Percentiles rank a stretch among this genome's conserved stretches.
Conservation (phyloP, 2,888 invertebrate species). For the Lymantria dispar region DNA sequence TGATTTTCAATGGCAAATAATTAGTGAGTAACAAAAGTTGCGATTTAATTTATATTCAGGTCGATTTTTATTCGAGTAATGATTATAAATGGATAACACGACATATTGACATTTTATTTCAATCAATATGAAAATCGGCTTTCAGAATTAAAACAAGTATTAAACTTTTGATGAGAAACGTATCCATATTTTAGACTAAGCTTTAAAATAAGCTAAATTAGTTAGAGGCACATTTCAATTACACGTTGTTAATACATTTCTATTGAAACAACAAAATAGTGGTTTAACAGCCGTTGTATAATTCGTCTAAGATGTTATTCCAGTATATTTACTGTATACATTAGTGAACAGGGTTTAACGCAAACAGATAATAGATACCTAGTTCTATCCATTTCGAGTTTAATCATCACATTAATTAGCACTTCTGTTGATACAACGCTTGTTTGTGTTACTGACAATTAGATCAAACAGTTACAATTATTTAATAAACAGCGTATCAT, state of each 20-base stretch:
- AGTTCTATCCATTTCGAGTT: constrained; percentile 68
- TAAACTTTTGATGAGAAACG: no score
- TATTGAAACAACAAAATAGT: not conserved
- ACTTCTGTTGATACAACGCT: constrained; percentile 63
- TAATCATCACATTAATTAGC: constrained; percentile 77
- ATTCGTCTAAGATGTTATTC: constrained; percentile 31
- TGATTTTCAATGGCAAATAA: no score
- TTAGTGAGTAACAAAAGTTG: no score
- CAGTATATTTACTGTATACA: constrained; percentile 39
- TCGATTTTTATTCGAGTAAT: no score
- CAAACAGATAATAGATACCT: constrained; percentile 65
- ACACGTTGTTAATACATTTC: constrained; percentile 8
- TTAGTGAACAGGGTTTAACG: constrained; percentile 39
- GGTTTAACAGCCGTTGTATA: constrained; percentile 4
- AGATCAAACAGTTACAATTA: constrained; percentile 66
- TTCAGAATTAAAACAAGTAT: no score
- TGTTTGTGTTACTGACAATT: constrained; percentile 70
- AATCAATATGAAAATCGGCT: no score
- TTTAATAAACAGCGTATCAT: constrained; percentile 53
- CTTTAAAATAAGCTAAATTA: constrained; percentile 32
- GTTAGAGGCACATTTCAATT: constrained; percentile 1
- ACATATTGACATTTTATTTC: no score
- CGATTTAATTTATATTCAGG: no score
- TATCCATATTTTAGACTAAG: constrained; percentile 31
- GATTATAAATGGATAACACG: no score